Evolutionary conservation across 92 coral and sea anemone species (phyloP), one percentile per base, ranked within the genome.

Genomic region (Actinernus sp.): DNA sequence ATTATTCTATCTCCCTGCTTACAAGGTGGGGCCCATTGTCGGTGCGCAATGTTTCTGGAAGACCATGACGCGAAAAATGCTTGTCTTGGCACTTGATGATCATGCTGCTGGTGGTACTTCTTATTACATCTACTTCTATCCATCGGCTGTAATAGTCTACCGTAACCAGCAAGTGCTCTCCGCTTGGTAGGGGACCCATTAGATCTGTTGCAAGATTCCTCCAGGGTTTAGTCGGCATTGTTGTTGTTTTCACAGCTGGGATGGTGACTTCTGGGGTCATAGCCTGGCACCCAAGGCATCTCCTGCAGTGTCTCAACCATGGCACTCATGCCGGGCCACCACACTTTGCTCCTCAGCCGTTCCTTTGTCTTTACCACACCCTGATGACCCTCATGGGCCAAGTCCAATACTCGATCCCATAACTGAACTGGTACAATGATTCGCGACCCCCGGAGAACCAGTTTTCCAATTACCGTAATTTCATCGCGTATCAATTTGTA

Each of bases 301-400:
- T 28, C 26, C 53, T 63, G 27, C 71, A 27, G 3, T 1, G 14
- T 3, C 61, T 82, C 70, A 3, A 88, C 90, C 21, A 81, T 82
- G 37, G 64, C 70, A 56, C 71, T 78, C 67, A 82, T 69, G 26
- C 36, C 59, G 0, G 86, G 93, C 93, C 89, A 87, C 79, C 86
- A 88, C 3, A 76, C 78, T 21, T 75, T 80, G 26, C 74, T 74
- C 10, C 70, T 67, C 23, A 86, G 49, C 2, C 87, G 57, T 11
- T 66, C 57, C 52, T 74, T 80, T 1, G 69, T 80, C 19, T 65
- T 48, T 33, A 64, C 78, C 58, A 82, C 76, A 8, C 93, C 86
- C 74, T 76, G 86, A 21, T 88, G 95, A 12, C 84, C 85, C 26
- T 82, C 89, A 55, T 88, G 94, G 0, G 82, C 89, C 11, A 82